A percentile compares a stretch with the other conserved stretches of the same genome.
Evolutionary conservation across 2,113 vertebrate species (phyloP).

Genomic region (Apodemus sylvaticus): DNA sequence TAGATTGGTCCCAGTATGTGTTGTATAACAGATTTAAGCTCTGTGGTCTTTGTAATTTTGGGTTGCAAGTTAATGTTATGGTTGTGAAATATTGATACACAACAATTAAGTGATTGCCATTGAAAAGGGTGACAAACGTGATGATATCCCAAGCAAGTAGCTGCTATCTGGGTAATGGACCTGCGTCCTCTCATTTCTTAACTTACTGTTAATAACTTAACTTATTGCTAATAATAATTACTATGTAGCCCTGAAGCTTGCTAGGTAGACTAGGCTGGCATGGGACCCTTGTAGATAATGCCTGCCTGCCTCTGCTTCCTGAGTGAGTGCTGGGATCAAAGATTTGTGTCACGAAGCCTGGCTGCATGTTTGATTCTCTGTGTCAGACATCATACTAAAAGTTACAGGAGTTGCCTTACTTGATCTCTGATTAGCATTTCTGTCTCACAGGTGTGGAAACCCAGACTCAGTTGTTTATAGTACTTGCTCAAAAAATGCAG

Average conservation of each 20-base stretch:
- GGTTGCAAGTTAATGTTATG: constrained; percentile 38
- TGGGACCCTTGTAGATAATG: not conserved
- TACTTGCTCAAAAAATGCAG: not conserved
- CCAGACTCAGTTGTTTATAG: constrained; percentile 8
- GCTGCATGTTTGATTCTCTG: not conserved
- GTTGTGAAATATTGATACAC: constrained; percentile 39
- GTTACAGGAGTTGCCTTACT: not conserved
- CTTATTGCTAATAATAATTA: too few relatives aligned
- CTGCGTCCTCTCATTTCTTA: not conserved
- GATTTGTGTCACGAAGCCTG: not conserved
- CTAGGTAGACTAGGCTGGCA: not conserved
- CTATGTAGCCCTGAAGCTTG: not conserved
- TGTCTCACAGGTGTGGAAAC: constrained; percentile 17
- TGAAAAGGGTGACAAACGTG: not conserved
- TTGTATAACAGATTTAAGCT: constrained; percentile 23
- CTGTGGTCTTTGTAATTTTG: constrained; percentile 40
- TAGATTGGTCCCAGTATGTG: constrained; percentile 1
- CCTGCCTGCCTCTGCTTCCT: not conserved
- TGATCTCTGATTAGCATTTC: constrained; percentile 2
- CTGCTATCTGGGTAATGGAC: constrained; percentile 40
- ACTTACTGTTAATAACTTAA: too few relatives aligned
- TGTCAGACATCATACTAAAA: not conserved
- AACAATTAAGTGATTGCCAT: not conserved
- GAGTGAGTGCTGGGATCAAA: too few relatives aligned
- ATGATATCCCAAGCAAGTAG: not conserved